Evolutionary conservation across 2,113 vertebrate genomes (phyloP).

Genomic region (Morone saxatilis): DNA sequence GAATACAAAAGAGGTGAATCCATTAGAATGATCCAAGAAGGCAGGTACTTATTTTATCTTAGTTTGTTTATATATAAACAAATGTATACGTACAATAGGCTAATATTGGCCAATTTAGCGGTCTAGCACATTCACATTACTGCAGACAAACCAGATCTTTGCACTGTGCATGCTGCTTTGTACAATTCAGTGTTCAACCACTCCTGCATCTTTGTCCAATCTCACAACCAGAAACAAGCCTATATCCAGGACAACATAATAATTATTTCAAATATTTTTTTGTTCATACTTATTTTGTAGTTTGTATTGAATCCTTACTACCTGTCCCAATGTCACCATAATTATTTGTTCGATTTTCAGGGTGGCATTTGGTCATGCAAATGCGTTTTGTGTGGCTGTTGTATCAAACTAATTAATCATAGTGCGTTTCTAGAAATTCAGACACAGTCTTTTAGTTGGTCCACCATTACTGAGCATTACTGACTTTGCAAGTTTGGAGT

Average conservation of each 20-base stretch:
- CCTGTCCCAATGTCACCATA: too few relatives aligned
- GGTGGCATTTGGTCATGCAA: background rate
- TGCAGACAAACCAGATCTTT: background rate
- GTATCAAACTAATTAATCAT: conserved; percentile 11
- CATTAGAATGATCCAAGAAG: background rate
- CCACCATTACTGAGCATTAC: conserved; percentile 19
- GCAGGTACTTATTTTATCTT: background rate
- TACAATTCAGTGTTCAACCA: too few relatives aligned
- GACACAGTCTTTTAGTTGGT: conserved; percentile 1
- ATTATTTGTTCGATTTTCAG: background rate
- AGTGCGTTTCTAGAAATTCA: background rate
- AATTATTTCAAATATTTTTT: background rate
- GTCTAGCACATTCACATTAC: too few relatives aligned
- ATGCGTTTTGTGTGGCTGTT: background rate
- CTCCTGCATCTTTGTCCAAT: background rate
- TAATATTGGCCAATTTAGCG: too few relatives aligned
- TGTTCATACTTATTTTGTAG: background rate
- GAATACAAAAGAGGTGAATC: background rate
- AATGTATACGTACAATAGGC: too few relatives aligned
- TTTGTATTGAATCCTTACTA: background rate
- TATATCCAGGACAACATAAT: background rate
- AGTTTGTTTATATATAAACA: background rate
- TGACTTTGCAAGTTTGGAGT: background rate
- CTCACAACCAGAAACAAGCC: too few relatives aligned
- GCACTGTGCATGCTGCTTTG: background rate